Evolutionary conservation across 2,113 vertebrate genomes (phyloP), one percentile per base, ranked within the genome.

Genomic region (Misgurnus mizolepis): DNA sequence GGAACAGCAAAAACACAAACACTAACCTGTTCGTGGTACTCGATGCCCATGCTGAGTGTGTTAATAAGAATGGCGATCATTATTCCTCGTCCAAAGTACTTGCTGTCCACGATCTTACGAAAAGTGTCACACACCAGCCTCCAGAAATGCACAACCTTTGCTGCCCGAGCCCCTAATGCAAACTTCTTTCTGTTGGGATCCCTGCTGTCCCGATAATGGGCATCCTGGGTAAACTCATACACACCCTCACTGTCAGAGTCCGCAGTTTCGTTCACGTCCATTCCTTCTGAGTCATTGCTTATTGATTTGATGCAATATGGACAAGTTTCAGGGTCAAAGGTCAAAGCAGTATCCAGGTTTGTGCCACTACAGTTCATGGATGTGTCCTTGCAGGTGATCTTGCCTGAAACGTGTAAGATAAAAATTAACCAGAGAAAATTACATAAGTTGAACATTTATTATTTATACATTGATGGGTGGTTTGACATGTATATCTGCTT

Each of bases 21-120:
- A 83, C 92, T 80, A 86, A 97, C 98, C 97, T 99, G 98, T 76
- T 99, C 96, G 0, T 99, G 98, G 89, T 96, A 99, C 87, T 99
- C 98, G 0, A 99, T 98, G 43, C 98, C 98, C 98, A 99, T 99
- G 92, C 98, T 99, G 80, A 99, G 95, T 0, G 97, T 99, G 73
- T 99, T 99, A 84, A 99, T 98, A 78, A 99, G 93, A 84, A 99
- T 99, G 78, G 98, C 98, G 6, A 99, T 96, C 98, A 99, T 99
- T 89, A 99, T 99, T 55, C 98, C 98, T 15, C 95, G 92, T 45
- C 96, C 97, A 0, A 99, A 99, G 86, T 99, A 99, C 79, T 99
- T 98, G 95, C 98, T 99, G 90, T 99, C 98, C 81, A 99, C 98
- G 0, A 99, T 99, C 89, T 98, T 98, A 47, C 88, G 91, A 86